Base-by-base conservation (phyloP, 2,888 invertebrate species). In the Ormyrus rosae region DNA sequence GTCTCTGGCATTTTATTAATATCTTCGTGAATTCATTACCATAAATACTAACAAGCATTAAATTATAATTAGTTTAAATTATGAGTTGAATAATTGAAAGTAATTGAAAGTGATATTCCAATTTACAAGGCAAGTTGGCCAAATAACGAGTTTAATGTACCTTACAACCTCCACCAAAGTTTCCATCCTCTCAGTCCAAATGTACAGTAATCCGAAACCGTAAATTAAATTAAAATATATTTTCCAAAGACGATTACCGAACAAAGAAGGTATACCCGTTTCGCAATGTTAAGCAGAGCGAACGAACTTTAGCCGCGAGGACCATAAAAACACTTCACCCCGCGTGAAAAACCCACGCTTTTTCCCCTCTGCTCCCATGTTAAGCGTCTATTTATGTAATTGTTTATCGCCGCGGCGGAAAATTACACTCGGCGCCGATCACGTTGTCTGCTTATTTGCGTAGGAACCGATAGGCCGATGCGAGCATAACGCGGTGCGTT, bases 321-420 rank as follows among this genome's bases (percentile, higher is more conserved):
- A 48, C 34, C 9, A 7, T 9, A 58, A 65, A 78, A 65, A 56
- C 53, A 64, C 34, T 63, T 63, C n/a, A 53, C 61, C 48, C 34
- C 10, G 13, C 48, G 5, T 0, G 53, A 50, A 19, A 19, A 46
- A 72, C 72, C 72, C 51, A 78, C 58, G 19, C 68, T 7, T 53
- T 73, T 56, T 60, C 19, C 10, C 13, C 10, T n/a, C 53, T 46
- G 13, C 46, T 61, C 56, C n/a, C 19, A 46, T 9, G 34, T 48
- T 61, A 63, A 73, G 48, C 19, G 19, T 68, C 68, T 68, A 72
- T 67, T 78, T 67, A 73, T 63, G 69, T 68, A 79, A 79, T 68
- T 68, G 61, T 79, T 79, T 79, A 79, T 79, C 50, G n/a, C 34
- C 11, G 9, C 6, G 11, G 34, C 50, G 53, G 4, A 7, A 73